These are phyloP conservation scores for Struthidea cinerea DNA, from an alignment of 2,113 vertebrate species.

Conservation along the genomic window DNA sequence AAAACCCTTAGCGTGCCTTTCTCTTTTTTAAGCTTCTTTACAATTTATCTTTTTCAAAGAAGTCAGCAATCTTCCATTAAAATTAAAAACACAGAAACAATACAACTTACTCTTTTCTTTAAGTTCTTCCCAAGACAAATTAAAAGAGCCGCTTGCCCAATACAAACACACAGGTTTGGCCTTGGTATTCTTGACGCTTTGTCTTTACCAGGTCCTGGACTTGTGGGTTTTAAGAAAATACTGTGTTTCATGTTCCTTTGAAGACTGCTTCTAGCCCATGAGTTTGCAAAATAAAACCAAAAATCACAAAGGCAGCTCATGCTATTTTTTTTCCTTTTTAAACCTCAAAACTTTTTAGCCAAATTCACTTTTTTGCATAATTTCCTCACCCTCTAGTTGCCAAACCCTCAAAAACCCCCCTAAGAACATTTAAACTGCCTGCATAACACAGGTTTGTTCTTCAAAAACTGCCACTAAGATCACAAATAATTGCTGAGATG, in stretches of 20 bases:
- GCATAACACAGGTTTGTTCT: not conserved
- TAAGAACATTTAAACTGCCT: not conserved
- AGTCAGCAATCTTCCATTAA: not conserved
- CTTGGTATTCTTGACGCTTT: not conserved
- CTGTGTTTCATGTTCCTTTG: not conserved
- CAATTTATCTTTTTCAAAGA: not conserved
- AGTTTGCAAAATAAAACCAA: not conserved
- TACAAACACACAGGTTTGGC: not conserved
- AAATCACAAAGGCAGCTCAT: not conserved
- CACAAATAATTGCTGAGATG: not conserved
- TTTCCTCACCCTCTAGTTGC: not conserved
- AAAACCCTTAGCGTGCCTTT: not conserved
- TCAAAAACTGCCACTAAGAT: not conserved
- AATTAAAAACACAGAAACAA: not conserved
- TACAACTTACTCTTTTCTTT: not conserved
- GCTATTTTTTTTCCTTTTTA: not conserved
- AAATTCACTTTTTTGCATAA: not conserved
- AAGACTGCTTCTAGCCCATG: not conserved
- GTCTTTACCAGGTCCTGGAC: not conserved
- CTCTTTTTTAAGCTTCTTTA: not conserved
- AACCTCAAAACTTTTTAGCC: not conserved
- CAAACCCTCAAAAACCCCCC: not conserved
- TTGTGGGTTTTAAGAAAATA: not conserved
- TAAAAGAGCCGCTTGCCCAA: not conserved
- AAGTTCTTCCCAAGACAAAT: not conserved